A percentile compares a stretch with the other conserved stretches of the same genome.
Evolutionary conservation across 2,888 invertebrate species (phyloP).

Genomic region (Blomia tropicalis): DNA sequence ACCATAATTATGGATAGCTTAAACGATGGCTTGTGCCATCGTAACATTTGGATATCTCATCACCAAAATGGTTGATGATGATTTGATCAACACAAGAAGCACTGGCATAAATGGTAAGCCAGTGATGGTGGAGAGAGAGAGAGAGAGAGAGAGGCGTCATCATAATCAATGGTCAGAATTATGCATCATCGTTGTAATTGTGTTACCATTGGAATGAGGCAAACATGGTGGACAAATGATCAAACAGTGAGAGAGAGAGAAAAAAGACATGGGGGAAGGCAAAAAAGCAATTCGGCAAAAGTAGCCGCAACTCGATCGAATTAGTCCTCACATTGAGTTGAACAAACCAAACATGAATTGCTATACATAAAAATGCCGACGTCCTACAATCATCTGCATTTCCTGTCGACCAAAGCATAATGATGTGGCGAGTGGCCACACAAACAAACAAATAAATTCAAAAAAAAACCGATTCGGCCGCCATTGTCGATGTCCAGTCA

Average conservation of each 20-base stretch:
- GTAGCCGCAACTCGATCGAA: slow-evolving; percentile 15
- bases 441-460: too few relatives aligned
- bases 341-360: neutral
- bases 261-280: too few relatives aligned
- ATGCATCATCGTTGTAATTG: slow-evolving; percentile 7
- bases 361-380: too few relatives aligned
- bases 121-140: neutral
- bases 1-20: neutral
- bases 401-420: too few relatives aligned
- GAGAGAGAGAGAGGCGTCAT: too few relatives aligned
- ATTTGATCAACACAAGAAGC: neutral
- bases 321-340: neutral
- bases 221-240: neutral
- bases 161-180: neutral
- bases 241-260: neutral
- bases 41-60: too few relatives aligned
- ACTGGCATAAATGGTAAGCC: neutral
- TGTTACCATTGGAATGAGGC: neutral
- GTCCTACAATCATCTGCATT: too few relatives aligned
- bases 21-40: neutral
- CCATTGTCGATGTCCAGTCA: neutral
- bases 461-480: too few relatives aligned
- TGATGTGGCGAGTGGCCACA: too few relatives aligned
- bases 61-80: neutral
- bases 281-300: too few relatives aligned